Evolutionary conservation across 2,888 invertebrate species (phyloP), one percentile per base, ranked within the genome.

Genomic region (Petrophora chlorosata): DNA sequence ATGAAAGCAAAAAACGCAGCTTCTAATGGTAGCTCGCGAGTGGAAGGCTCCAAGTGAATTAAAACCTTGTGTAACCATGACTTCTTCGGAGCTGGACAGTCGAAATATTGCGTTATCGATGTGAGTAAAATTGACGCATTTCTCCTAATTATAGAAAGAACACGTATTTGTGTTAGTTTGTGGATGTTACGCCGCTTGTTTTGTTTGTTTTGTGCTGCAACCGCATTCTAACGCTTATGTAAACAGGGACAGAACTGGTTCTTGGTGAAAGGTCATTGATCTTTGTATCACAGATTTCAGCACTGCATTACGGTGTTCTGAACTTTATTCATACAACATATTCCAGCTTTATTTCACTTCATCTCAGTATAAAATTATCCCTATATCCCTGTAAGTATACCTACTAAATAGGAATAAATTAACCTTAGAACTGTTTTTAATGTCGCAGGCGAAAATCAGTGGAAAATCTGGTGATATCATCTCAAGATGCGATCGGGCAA

Each of bases 401-500:
- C n/a, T n/a, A n/a, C n/a, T n/a, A n/a, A n/a, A n/a, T n/a, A n/a
- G n/a, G n/a, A n/a, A n/a, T n/a, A n/a, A n/a, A n/a, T n/a, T n/a
- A n/a, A n/a, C n/a, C n/a, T n/a, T n/a, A n/a, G n/a, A n/a, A n/a
- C n/a, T 23, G 23, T 1, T 23, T 23, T 23, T 8, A n/a, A 52
- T 56, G 3, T 53, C 62, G 3, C 62, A 93, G 93, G 93, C 90
- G 92, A 78, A 93, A 93, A 71, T 93, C 93, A 5, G 92, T 93
- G 72, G 93, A 93, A 71, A 93, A 93, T 71, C 81, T 93, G 51
- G 88, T 93, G 62, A 91, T 92, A 73, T 92, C 92, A 57, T 93
- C 93, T 47, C 93, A 93, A 70, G 94, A 93, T 81, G 93, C 92
- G 53, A 92, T 93, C 48, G 92, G 92, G 12, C 92, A 91, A 67